phyloP scores from a whole-genome alignment of 2,797 vertebrate species.

The Myotis findleyi region DNA sequence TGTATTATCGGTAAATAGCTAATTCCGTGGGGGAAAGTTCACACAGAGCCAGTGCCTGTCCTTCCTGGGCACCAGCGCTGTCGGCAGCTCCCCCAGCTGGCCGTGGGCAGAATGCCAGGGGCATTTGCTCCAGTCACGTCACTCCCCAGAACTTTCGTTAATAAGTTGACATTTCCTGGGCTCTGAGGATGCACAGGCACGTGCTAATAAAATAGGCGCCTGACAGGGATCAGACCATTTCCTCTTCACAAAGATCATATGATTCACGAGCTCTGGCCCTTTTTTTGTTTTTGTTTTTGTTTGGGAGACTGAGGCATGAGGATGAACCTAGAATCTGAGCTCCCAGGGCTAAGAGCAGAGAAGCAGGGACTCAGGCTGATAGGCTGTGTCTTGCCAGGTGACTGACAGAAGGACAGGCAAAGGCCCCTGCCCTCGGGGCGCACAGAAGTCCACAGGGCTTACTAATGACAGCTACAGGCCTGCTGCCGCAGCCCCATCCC shows the following conservation, averaged over 20 bases:
- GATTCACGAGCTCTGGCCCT: neutral
- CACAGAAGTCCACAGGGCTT: neutral
- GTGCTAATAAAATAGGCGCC: accelerated
- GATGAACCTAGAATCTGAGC: neutral
- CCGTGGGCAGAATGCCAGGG: neutral
- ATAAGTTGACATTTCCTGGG: neutral
- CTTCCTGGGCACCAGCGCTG: accelerated
- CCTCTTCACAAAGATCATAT: neutral
- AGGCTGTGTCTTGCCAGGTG: neutral
- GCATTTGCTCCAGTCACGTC: neutral
- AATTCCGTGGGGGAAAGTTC: neutral
- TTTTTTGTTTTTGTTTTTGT: neutral
- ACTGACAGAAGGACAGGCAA: neutral
- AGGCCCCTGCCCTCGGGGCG: neutral
- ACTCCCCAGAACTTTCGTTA: neutral
- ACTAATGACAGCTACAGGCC: neutral
- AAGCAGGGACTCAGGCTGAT: accelerated
- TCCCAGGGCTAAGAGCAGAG: neutral
- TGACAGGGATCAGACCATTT: neutral
- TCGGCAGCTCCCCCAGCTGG: neutral
- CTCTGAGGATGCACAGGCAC: too few relatives aligned
- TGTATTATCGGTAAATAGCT: neutral
- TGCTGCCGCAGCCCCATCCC: neutral
- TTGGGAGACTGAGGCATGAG: neutral
- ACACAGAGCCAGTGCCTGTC: neutral